These are phyloP conservation scores for Entomobrya multifasciata DNA, from an alignment of 2,888 invertebrate species.

Conservation along the genomic window DNA sequence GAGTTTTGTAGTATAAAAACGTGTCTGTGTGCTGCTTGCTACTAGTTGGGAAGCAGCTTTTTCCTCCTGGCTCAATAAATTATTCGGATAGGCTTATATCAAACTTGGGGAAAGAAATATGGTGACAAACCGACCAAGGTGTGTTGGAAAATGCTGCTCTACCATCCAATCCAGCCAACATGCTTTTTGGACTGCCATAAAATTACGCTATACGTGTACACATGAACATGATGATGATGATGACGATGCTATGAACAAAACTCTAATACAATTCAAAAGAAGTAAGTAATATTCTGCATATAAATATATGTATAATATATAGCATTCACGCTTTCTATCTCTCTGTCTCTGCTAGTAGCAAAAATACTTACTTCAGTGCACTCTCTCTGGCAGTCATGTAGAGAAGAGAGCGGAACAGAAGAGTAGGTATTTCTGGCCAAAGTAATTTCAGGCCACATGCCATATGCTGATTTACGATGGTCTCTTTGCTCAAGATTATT, in stretches of 20 bases:
- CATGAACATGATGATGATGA: background rate
- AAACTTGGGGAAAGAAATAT: conserved; percentile 80
- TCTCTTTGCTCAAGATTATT: conserved; percentile 65
- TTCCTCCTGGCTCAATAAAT: conserved; percentile 78
- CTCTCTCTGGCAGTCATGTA: too few relatives aligned
- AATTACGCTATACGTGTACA: conserved; percentile 57
- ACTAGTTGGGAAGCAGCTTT: conserved; percentile 62
- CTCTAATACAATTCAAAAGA: conserved; percentile 36
- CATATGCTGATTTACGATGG: conserved; percentile 67
- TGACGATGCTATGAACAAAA: conserved; percentile 33
- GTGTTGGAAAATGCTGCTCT: conserved; percentile 66
- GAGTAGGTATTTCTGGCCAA: conserved; percentile 51
- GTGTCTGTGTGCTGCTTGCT: conserved; percentile 42
- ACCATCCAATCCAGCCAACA: conserved; percentile 61
- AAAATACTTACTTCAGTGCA: background rate
- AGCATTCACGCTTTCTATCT: conserved; percentile 5
- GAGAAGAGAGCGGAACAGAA: background rate
- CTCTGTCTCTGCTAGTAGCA: conserved; percentile 1
- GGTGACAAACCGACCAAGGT: conserved; percentile 78
- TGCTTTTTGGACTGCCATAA: conserved; percentile 60
- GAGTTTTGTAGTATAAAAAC: conserved; percentile 1
- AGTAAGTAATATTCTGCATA: conserved; percentile 35
- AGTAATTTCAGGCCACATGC: conserved; percentile 71
- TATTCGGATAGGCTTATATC: conserved; percentile 80
- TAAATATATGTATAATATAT: conserved; percentile 8